Conservation (phyloP, 2,888 invertebrate species). For the Synanthedon tipuliformis region DNA sequence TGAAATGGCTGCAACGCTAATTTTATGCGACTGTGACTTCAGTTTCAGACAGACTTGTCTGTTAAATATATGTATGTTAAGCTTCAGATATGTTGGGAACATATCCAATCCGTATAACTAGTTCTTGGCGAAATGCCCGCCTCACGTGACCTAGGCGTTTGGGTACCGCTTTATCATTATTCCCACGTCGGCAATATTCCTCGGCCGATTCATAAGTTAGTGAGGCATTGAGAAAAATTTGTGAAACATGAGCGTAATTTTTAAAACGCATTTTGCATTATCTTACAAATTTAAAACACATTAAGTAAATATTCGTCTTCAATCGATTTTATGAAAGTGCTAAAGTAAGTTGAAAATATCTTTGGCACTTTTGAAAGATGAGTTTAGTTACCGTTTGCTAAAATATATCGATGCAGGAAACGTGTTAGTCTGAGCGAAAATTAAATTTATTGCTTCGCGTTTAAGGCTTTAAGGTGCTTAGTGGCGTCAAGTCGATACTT, state of each 20-base stretch:
- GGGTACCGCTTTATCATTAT: constrained; percentile 6
- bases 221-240: constrained; percentile 7
- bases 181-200: constrained; percentile 10
- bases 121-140: constrained; percentile 32
- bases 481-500: too few relatives aligned
- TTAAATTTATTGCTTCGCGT: background rate
- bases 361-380: background rate
- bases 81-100: constrained; percentile 7
- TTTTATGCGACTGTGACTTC: too few relatives aligned
- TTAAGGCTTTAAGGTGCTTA: too few relatives aligned
- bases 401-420: background rate
- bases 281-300: too few relatives aligned
- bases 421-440: background rate
- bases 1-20: too few relatives aligned
- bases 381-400: constrained; percentile 2
- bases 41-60: too few relatives aligned
- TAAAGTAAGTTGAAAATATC: too few relatives aligned
- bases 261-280: background rate
- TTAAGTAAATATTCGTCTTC: too few relatives aligned
- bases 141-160: background rate
- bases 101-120: constrained; percentile 21
- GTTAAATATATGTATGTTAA: background rate
- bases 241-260: background rate
- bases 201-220: constrained; percentile 6
- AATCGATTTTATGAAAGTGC: too few relatives aligned